Conservation (phyloP, 2,888 invertebrate genomes). For the Morpho deidamia region DNA sequence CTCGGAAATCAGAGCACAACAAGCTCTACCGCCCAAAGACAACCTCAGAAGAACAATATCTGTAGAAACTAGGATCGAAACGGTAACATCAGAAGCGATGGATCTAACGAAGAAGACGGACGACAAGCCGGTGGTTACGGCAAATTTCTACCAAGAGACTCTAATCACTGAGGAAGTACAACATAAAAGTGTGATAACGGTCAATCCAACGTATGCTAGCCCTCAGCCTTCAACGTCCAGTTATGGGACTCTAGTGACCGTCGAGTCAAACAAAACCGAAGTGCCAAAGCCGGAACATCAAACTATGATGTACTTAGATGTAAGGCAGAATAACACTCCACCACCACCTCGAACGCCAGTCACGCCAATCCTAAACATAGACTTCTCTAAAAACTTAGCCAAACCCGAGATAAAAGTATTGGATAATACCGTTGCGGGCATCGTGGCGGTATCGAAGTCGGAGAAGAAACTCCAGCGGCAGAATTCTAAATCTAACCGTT, state of each 20-base stretch:
- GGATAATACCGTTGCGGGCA: constrained; percentile 41
- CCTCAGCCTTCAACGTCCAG: constrained; percentile 64
- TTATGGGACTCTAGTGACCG: constrained; percentile 39
- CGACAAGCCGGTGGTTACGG: constrained; percentile 44
- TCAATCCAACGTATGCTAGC: constrained; percentile 59
- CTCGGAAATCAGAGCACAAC: constrained; percentile 37
- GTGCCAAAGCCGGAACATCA: constrained; percentile 39
- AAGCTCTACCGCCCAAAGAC: constrained; percentile 32
- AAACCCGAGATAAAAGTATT: constrained; percentile 65
- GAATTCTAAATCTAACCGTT: constrained; percentile 46
- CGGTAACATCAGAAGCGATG: constrained; percentile 41
- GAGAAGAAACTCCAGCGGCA: constrained; percentile 44
- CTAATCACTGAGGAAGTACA: constrained; percentile 44
- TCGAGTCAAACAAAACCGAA: constrained; percentile 41
- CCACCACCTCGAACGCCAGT: constrained; percentile 45
- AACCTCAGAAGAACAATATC: constrained; percentile 38
- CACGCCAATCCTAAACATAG: constrained; percentile 64
- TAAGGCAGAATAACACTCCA: constrained; percentile 31
- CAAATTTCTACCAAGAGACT: constrained; percentile 70
- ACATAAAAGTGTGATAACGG: constrained; percentile 57
- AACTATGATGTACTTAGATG: constrained; percentile 31
- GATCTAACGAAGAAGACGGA: constrained; percentile 51
- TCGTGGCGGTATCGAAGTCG: constrained; percentile 37
- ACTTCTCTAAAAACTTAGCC: constrained; percentile 56
- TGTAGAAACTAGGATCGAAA: constrained; percentile 39